These are phyloP conservation scores for Odontomyia ornata DNA, from an alignment of 2,888 invertebrate species.

Conservation along the genomic window DNA sequence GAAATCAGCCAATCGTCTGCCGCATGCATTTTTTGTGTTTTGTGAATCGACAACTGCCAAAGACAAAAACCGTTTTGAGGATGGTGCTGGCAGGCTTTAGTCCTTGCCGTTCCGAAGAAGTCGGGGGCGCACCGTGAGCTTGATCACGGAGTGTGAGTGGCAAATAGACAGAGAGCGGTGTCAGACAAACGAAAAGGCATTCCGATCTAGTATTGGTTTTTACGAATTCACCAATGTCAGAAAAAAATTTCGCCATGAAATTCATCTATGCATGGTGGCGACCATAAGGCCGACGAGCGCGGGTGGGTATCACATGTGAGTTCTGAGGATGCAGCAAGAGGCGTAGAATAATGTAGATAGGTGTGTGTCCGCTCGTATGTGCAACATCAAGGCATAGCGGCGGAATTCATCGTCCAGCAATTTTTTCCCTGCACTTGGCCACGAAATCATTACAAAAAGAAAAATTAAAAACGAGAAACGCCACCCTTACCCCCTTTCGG, in stretches of 20 bases:
- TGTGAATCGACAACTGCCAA: conserved; percentile 50
- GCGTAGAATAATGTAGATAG: conserved; percentile 13
- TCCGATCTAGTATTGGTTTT: conserved; percentile 44
- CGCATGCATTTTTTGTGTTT: conserved; percentile 47
- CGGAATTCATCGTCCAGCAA: conserved; percentile 37
- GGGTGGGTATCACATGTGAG: conserved; percentile 12
- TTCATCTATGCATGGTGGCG: conserved; percentile 39
- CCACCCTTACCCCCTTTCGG: conserved; percentile 48
- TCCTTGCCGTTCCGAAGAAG: conserved; percentile 38
- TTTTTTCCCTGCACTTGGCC: conserved; percentile 46
- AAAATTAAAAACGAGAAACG: conserved; percentile 50
- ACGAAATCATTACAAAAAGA: conserved; percentile 46
- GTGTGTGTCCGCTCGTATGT: conserved; percentile 29
- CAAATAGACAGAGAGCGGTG: conserved; percentile 36
- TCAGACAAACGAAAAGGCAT: conserved; percentile 40
- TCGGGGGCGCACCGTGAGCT: background rate
- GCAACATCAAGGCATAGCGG: conserved; percentile 23
- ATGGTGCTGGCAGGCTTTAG: conserved; percentile 39
- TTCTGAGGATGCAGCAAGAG: conserved; percentile 24
- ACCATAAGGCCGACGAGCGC: background rate
- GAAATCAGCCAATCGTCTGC: conserved; percentile 51
- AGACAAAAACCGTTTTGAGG: conserved; percentile 45
- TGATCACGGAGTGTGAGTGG: background rate
- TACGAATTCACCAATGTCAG: conserved; percentile 42
- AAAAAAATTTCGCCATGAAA: conserved; percentile 41